Percentiles rank a stretch among this genome's conserved stretches.
Conservation (phyloP, 1,140 invertebrate genomes). For the Drosophila burlai region DNA sequence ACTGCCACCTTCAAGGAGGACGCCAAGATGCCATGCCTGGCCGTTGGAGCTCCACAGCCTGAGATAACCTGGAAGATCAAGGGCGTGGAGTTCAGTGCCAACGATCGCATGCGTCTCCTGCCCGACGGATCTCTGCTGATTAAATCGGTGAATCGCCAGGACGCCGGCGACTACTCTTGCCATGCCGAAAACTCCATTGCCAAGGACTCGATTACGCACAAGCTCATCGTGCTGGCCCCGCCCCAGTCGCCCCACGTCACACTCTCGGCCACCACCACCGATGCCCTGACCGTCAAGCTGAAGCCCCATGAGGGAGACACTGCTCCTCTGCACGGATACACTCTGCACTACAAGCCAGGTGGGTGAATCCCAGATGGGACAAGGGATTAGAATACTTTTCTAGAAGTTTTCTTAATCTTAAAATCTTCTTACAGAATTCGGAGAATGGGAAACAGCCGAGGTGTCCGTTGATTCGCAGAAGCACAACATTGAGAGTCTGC, state of each 20-base stretch:
- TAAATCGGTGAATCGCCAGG: slow-evolving; percentile 93
- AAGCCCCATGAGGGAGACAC: slow-evolving; percentile 91
- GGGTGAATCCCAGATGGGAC: background rate
- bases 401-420: too few relatives aligned
- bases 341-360: slow-evolving; percentile 94
- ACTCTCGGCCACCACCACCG: slow-evolving; percentile 93
- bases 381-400: background rate
- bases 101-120: slow-evolving; percentile 92
- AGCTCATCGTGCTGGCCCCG: slow-evolving; percentile 93
- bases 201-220: slow-evolving; percentile 95
- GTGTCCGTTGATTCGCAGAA: slow-evolving; percentile 90
- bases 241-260: slow-evolving; percentile 93
- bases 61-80: slow-evolving; percentile 94
- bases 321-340: slow-evolving; percentile 93
- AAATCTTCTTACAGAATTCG: slow-evolving; percentile 88
- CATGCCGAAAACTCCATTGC: slow-evolving; percentile 97
- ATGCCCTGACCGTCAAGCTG: slow-evolving; percentile 92
- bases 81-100: slow-evolving; percentile 85
- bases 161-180: slow-evolving; percentile 96
- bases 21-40: slow-evolving; percentile 95
- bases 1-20: slow-evolving; percentile 96
- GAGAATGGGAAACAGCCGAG: slow-evolving; percentile 95
- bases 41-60: slow-evolving; percentile 95
- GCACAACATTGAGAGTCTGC: slow-evolving; percentile 93
- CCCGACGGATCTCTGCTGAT: slow-evolving; percentile 96